These are phyloP conservation scores for Whitmania pigra DNA, from an alignment of 1,140 invertebrate genomes.

Conservation along the genomic window DNA sequence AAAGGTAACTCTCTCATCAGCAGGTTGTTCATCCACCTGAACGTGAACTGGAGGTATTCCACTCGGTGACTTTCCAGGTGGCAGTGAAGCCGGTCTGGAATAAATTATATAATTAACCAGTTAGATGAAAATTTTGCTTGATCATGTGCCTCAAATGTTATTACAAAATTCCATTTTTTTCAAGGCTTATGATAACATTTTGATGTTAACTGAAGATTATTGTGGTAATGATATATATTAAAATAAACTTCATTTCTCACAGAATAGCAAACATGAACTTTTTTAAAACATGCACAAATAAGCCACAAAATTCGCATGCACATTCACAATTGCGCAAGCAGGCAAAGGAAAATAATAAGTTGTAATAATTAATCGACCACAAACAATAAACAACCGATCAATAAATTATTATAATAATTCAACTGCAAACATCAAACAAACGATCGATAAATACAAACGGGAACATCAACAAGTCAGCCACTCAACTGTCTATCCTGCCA, in stretches of 20 bases:
- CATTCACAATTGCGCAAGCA: no score
- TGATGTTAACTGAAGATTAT: no score
- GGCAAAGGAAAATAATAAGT: not conserved
- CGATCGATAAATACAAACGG: not conserved
- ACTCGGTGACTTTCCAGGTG: slow-evolving; percentile 85
- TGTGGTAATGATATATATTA: no score
- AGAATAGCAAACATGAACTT: no score
- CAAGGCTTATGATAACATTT: no score
- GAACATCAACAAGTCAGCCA: not conserved
- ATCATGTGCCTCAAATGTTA: no score
- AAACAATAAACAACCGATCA: not conserved
- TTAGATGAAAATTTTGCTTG: not conserved
- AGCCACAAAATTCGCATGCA: no score
- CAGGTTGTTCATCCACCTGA: slow-evolving; percentile 99
- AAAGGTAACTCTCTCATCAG: slow-evolving; percentile 92
- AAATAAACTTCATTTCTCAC: no score
- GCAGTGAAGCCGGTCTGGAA: slow-evolving; percentile 55
- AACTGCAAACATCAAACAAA: not conserved
- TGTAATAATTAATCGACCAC: not conserved
- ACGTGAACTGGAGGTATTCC: slow-evolving; percentile 97
- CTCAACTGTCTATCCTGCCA: slow-evolving; percentile 76
- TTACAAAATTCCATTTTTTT: no score
- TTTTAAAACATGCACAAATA: no score
- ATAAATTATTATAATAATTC: not conserved
- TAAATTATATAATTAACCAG: not conserved